Evolutionary conservation across 2,797 vertebrate genomes (phyloP).

Genomic region (Tokudaia muenninki): DNA sequence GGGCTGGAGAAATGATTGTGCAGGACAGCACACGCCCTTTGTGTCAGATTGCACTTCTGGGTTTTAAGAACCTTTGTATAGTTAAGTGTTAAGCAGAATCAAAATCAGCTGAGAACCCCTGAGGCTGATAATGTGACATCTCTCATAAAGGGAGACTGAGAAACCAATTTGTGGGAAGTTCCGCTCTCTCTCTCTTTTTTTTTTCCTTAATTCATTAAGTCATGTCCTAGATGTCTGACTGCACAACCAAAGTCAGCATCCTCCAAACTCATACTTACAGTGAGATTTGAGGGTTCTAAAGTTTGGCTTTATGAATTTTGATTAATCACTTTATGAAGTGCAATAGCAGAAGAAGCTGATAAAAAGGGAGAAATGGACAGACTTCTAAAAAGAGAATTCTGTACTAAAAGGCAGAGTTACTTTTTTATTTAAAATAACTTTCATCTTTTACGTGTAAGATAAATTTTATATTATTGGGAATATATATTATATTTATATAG

Average conservation of each 20-base stretch:
- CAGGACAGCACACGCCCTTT: not conserved
- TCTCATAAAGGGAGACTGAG: conserved; percentile 35
- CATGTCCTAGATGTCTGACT: conserved; percentile 17
- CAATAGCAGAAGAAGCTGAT: not conserved
- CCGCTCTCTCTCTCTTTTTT: not conserved
- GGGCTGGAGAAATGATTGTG: not conserved
- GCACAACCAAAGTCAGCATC: not conserved
- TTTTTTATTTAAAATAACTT: conserved; percentile 39
- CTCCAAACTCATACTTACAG: conserved; percentile 3
- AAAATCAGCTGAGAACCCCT: conserved; percentile 3
- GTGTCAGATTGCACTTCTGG: conserved; percentile 11
- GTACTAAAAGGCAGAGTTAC: not conserved
- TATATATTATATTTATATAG: not conserved
- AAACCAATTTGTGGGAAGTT: conserved; percentile 10
- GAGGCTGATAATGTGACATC: not conserved
- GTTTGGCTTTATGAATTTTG: conserved; percentile 34
- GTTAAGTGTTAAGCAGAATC: conserved; percentile 28
- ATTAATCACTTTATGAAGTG: not conserved
- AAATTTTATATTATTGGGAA: not conserved
- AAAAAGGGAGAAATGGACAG: not conserved
- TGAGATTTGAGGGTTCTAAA: conserved; percentile 18
- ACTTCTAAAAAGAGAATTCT: not conserved
- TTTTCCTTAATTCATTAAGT: conserved; percentile 47
- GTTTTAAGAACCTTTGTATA: conserved; percentile 32
- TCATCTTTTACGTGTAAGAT: not conserved